Base-by-base conservation (phyloP, 1,140 invertebrate genomes). In the Halictus rubicundus region DNA sequence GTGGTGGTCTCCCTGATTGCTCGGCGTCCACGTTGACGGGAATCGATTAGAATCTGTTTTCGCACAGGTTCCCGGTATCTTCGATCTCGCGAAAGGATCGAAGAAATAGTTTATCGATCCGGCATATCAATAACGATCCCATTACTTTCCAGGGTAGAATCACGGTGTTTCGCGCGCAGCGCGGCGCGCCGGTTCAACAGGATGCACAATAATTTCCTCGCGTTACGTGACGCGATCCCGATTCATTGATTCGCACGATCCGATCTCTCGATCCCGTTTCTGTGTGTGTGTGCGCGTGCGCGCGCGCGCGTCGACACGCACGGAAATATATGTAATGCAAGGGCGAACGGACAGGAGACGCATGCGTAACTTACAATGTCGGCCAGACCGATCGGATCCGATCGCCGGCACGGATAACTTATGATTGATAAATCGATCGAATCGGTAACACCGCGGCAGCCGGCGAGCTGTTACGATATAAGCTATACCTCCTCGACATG, bases 391-490 rank as follows among this genome's bases (percentile, higher is more conserved):
- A 73, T 68, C 37, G 49, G 65, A 63, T 46, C 39, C 72, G 78
- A 83, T 83, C 79, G 68, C 27, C 60, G 23, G 16, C 21, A 54
- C 10, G 78, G 78, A 83, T 83, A 81, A 66, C 65, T 81, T 81
- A 81, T 83, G 81, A 81, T 83, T 73, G 81, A 83, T 83, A 81
- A 77, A 81, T 83, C 79, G 78, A 83, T 83, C 72, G 27, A 72
- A 82, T 83, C 68, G 70, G 57, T 46, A 72, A 57, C 63, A 54
- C n/a, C 46, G 60, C 39, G 57, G 39, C 60, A 14, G 25, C 74
- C 2, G 16, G 25, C 2, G 52, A 60, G 16, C 23, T 64, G 66
- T 81, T 65, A 37, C 73, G 10, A 46, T 46, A 46, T 66, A 65
- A n/a, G 73, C 66, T 25, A n/a, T n/a, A 49, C 19, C 7, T 54